A percentile compares a stretch with the other conserved stretches of the same genome.
These are phyloP conservation scores for Butorides virescens DNA, from an alignment of 2,113 vertebrate genomes.

Conservation along the genomic window DNA sequence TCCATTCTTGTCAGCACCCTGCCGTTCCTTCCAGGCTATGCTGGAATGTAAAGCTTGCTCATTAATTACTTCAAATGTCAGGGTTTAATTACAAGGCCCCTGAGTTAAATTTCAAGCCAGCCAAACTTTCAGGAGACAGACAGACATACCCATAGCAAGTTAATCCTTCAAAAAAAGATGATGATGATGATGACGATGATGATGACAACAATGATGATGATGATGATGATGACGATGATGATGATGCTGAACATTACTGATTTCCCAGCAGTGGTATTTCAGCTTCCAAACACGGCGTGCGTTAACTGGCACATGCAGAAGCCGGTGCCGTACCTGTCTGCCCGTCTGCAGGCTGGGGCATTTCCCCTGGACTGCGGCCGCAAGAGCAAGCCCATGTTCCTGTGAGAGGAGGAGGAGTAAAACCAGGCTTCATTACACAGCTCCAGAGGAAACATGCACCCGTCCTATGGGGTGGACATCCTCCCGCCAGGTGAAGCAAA, in stretches of 20 bases:
- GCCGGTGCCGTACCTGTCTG: neutral
- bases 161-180: neutral
- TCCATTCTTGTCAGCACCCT: neutral
- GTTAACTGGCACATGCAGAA: neutral
- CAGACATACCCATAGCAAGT: neutral
- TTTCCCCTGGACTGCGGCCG: constrained; percentile 48
- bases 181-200: no score
- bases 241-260: neutral
- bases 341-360: constrained; percentile 35
- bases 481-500: neutral
- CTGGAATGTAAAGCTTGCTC: neutral
- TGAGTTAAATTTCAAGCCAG: neutral
- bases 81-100: constrained; percentile 22
- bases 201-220: neutral
- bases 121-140: neutral
- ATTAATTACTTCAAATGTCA: constrained; percentile 35
- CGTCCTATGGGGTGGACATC: neutral
- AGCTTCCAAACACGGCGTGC: neutral
- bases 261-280: neutral
- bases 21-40: neutral
- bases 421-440: neutral
- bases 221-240: neutral
- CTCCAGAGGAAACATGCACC: neutral
- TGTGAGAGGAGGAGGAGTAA: neutral
- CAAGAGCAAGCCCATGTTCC: constrained; percentile 44